phyloP scores from a whole-genome alignment of 1,140 invertebrate genomes.

The Semibalanus balanoides region DNA sequence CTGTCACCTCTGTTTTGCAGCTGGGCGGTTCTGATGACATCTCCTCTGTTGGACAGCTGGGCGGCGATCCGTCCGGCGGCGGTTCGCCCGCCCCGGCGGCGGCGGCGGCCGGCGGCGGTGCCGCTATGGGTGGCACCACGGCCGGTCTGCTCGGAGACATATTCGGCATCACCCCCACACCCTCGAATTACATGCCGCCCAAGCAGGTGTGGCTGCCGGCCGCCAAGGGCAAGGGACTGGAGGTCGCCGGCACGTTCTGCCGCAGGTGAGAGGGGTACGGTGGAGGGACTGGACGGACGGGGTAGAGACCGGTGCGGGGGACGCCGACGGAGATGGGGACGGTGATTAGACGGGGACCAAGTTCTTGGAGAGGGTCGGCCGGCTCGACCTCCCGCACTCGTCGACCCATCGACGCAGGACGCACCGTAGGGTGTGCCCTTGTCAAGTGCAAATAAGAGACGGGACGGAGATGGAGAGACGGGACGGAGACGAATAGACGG shows the following conservation, averaged over 20 bases:
- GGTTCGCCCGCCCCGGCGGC: neutral
- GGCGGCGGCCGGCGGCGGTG: neutral
- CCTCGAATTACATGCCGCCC: slow-evolving; percentile 51
- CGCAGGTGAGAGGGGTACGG: slow-evolving; percentile 38
- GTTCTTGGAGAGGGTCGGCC: too few species aligned
- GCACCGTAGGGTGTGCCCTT: too few species aligned
- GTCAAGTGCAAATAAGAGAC: too few species aligned
- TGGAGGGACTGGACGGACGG: too few species aligned
- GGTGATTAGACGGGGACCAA: too few species aligned
- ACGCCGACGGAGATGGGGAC: too few species aligned
- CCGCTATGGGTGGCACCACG: neutral
- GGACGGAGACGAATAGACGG: too few species aligned
- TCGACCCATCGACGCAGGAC: too few species aligned
- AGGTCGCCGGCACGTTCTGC: slow-evolving; percentile 90
- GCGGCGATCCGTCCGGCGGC: neutral
- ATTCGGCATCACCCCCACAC: slow-evolving; percentile 61
- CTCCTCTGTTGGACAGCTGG: slow-evolving; percentile 11
- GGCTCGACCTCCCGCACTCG: too few species aligned
- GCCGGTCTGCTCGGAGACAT: slow-evolving; percentile 71
- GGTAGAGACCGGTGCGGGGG: too few species aligned
- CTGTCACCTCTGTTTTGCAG: slow-evolving; percentile 7
- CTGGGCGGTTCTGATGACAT: too few species aligned
- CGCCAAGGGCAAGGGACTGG: slow-evolving; percentile 92
- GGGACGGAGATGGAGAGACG: too few species aligned
- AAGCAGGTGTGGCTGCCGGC: slow-evolving; percentile 87